phyloP scores from a whole-genome alignment of 2,888 invertebrate genomes.

The Philaethria dido region DNA sequence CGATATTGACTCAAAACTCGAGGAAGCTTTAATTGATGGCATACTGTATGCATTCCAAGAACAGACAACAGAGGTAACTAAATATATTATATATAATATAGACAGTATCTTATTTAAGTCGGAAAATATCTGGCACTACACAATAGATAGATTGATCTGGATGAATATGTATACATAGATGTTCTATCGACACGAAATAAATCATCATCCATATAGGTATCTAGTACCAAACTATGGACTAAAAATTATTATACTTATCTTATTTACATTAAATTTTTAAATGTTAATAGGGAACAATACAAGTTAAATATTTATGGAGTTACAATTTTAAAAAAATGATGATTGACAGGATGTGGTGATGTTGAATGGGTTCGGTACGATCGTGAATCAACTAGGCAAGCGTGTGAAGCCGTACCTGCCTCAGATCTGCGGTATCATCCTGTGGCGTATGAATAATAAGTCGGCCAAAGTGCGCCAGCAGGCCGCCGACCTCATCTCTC shows the following conservation, averaged over 20 bases:
- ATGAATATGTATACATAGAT: no score
- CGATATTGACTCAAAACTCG: conserved; percentile 98
- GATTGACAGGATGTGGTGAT: conserved; percentile 95
- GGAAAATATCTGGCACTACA: no score
- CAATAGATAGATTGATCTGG: no score
- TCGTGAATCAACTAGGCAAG: conserved; percentile 98
- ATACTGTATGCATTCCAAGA: conserved; percentile 99
- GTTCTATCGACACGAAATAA: no score
- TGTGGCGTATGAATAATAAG: conserved; percentile 99
- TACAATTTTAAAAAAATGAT: neutral
- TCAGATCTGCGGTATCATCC: conserved; percentile 99
- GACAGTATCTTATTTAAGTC: no score
- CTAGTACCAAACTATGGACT: no score
- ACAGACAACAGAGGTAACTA: conserved; percentile 96
- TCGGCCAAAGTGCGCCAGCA: conserved; percentile 99
- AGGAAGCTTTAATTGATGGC: conserved; percentile 99
- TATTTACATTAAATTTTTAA: neutral
- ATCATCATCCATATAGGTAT: no score
- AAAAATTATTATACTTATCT: neutral
- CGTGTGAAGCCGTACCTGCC: conserved; percentile 99
- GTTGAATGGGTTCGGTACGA: conserved; percentile 99
- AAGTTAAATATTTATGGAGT: neutral
- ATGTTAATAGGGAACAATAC: no score
- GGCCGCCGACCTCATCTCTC: conserved; percentile 98
- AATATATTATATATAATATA: conserved; percentile 10